A percentile compares a stretch with the other conserved stretches of the same genome.
These are phyloP conservation scores for Phalloptychus januarius DNA, from an alignment of 2,797 vertebrate genomes.

Conservation along the genomic window DNA sequence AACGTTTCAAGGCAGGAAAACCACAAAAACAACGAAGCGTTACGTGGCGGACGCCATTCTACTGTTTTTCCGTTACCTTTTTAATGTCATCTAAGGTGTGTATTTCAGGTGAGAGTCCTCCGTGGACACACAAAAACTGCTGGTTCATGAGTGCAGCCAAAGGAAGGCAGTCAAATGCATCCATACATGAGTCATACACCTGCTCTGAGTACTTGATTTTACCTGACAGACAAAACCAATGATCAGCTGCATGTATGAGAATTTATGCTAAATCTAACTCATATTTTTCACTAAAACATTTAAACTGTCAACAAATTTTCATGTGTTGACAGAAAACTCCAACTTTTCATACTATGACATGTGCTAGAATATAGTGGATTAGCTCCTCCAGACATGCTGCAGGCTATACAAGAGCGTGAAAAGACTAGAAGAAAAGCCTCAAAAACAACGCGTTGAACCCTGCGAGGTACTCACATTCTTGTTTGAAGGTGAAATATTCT, in stretches of 20 bases:
- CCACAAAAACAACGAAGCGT: not conserved
- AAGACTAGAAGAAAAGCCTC: constrained; percentile 15
- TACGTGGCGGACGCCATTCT: not conserved
- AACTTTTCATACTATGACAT: constrained; percentile 12
- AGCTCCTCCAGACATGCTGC: constrained; percentile 16
- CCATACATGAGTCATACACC: constrained; percentile 88
- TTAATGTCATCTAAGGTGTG: constrained; percentile 88
- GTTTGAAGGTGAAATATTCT: constrained; percentile 91
- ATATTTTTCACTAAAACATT: not conserved
- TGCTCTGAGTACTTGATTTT: constrained; percentile 90
- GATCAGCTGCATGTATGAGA: not conserved
- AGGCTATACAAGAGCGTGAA: constrained; percentile 23
- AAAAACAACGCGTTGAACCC: constrained; percentile 9
- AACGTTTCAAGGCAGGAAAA: not conserved
- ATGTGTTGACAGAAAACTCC: constrained; percentile 8
- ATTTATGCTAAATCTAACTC: not conserved
- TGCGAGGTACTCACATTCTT: constrained; percentile 85
- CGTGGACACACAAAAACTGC: constrained; percentile 87
- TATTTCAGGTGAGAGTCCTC: constrained; percentile 86
- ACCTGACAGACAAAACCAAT: constrained; percentile 70
- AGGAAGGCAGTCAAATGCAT: constrained; percentile 87
- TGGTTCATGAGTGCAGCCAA: constrained; percentile 88
- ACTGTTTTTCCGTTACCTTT: constrained; percentile 70
- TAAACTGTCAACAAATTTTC: constrained; percentile 1
- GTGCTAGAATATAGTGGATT: constrained; percentile 24